These are phyloP conservation scores for Halocaridina rubra DNA, from an alignment of 2,888 invertebrate genomes.

Conservation along the genomic window DNA sequence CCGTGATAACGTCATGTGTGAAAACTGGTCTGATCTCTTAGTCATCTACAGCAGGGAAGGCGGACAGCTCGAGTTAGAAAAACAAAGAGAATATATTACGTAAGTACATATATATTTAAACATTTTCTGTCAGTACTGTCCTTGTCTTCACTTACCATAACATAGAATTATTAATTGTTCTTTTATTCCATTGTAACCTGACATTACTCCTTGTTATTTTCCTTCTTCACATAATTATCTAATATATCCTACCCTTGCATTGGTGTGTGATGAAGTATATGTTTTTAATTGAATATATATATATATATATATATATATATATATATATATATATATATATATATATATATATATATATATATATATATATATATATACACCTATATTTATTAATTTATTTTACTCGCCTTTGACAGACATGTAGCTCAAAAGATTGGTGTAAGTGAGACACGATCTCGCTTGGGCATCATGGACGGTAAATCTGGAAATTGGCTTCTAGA, in stretches of 20 bases:
- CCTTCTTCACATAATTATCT: neutral
- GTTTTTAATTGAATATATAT: too few relatives aligned
- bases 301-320: too few relatives aligned
- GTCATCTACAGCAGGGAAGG: constrained; percentile 37
- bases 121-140: neutral
- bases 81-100: constrained; percentile 49
- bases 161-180: too few relatives aligned
- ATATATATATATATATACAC: too few relatives aligned
- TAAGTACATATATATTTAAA: constrained; percentile 17
- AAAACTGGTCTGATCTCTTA: constrained; percentile 40
- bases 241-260: neutral
- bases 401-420: too few relatives aligned
- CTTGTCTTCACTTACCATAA: neutral
- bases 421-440: constrained; percentile 47
- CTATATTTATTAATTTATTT: too few relatives aligned
- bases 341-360: too few relatives aligned
- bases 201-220: too few relatives aligned
- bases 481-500: constrained; percentile 22
- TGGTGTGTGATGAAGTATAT: too few relatives aligned
- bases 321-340: too few relatives aligned
- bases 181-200: too few relatives aligned
- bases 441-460: constrained; percentile 42
- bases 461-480: constrained; percentile 54
- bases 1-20: neutral
- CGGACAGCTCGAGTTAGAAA: constrained; percentile 13